A percentile compares a stretch with the other conserved stretches of the same genome.
These are phyloP conservation scores for Campylorhamphus procurvoides DNA, from an alignment of 2,113 vertebrate genomes.

Conservation along the genomic window DNA sequence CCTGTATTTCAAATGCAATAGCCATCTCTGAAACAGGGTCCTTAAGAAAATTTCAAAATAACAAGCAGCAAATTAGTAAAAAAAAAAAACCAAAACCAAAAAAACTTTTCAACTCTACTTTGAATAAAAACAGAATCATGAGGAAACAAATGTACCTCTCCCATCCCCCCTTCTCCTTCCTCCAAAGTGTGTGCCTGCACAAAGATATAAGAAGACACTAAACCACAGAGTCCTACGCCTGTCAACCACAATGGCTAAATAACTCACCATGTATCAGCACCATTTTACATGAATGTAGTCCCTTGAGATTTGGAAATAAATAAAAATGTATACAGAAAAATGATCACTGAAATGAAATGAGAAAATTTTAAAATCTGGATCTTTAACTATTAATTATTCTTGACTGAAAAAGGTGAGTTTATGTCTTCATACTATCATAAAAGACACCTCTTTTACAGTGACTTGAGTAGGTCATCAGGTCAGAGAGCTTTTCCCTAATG, in stretches of 20 bases:
- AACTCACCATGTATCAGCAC: background rate
- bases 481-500: background rate
- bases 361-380: background rate
- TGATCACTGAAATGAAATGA: background rate
- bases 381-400: background rate
- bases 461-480: background rate
- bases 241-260: background rate
- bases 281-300: background rate
- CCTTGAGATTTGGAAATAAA: background rate
- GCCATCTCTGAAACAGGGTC: constrained; percentile 59
- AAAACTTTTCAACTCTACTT: background rate
- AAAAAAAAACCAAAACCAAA: background rate
- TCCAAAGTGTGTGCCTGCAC: background rate
- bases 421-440: background rate
- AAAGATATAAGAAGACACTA: constrained; percentile 42
- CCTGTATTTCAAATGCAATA: constrained; percentile 47
- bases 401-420: background rate
- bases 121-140: constrained; percentile 41
- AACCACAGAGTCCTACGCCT: background rate
- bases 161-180: background rate
- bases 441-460: background rate
- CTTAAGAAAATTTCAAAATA: constrained; percentile 46
- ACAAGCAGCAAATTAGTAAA: constrained; percentile 37
- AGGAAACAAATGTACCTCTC: constrained; percentile 10
- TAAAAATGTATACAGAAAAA: background rate